phyloP scores from a whole-genome alignment of 1,140 invertebrate genomes.

The Drosophila athabasca region DNA sequence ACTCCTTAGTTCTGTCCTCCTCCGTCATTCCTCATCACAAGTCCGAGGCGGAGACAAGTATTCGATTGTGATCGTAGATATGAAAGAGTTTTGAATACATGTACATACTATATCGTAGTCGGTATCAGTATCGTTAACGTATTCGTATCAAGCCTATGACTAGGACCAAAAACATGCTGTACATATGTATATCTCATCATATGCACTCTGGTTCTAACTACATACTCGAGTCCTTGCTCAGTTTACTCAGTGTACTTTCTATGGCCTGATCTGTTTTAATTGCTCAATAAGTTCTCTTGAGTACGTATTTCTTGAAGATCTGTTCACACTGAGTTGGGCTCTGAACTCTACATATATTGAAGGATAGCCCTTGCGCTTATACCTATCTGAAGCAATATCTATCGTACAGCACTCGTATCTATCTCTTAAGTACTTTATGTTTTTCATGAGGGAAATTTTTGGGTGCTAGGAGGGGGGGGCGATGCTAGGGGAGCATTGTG shows the following conservation, averaged over 20 bases:
- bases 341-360: constrained; percentile 9
- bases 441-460: constrained; percentile 19
- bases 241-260: constrained; percentile 36
- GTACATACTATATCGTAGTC: constrained; percentile 35
- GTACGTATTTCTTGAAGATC: constrained; percentile 67
- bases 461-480: constrained; percentile 14
- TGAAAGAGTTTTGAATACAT: constrained; percentile 64
- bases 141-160: constrained; percentile 71
- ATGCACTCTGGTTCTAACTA: constrained; percentile 55
- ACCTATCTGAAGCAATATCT: constrained; percentile 39
- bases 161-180: constrained; percentile 62
- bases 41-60: constrained; percentile 35
- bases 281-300: constrained; percentile 53
- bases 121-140: constrained; percentile 37
- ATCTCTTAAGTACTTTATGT: constrained; percentile 65
- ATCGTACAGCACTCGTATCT: constrained; percentile 57
- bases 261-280: constrained; percentile 54
- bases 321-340: constrained; percentile 32
- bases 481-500: constrained; percentile 31
- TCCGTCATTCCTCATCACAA: background rate
- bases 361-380: constrained; percentile 1
- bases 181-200: constrained; percentile 12
- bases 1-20: background rate
- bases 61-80: constrained; percentile 81
- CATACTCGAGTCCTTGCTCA: constrained; percentile 17